phyloP scores from a whole-genome alignment of 1,140 invertebrate genomes.

The Scaptomyza graminum region DNA sequence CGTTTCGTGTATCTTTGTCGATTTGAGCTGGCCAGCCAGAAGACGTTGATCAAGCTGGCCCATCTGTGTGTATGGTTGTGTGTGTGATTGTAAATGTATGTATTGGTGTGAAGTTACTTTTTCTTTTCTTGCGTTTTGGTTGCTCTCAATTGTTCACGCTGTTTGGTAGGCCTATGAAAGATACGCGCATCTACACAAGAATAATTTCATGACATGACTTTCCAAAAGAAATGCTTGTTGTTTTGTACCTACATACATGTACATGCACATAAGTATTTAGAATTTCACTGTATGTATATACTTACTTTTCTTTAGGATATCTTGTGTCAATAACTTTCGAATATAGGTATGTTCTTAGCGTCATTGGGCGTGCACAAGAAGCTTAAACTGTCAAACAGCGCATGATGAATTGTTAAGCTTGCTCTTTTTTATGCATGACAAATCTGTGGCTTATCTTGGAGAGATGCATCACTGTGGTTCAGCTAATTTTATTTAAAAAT shows the following conservation, averaged over 20 bases:
- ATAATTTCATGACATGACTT: conserved; percentile 76
- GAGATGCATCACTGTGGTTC: background rate
- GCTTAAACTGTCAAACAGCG: conserved; percentile 3
- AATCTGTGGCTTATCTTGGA: conserved; percentile 36
- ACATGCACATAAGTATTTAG: background rate
- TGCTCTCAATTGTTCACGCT: conserved; percentile 76
- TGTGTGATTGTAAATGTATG: conserved; percentile 19
- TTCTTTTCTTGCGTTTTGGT: conserved; percentile 73
- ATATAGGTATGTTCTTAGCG: conserved; percentile 8
- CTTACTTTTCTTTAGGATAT: background rate
- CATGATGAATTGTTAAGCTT: background rate
- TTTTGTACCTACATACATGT: background rate
- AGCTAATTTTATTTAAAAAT: background rate
- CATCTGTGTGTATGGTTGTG: conserved; percentile 7
- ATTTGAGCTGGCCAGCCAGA: conserved; percentile 53
- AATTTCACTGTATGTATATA: conserved; percentile 9
- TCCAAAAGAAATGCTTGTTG: conserved; percentile 59
- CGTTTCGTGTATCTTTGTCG: conserved; percentile 78
- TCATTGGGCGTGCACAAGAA: background rate
- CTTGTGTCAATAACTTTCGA: conserved; percentile 28
- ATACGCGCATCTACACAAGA: conserved; percentile 63
- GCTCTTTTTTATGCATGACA: conserved; percentile 19
- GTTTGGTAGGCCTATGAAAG: conserved; percentile 71
- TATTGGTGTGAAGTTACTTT: conserved; percentile 74
- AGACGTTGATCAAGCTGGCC: conserved; percentile 37